Conservation (phyloP, 2,797 vertebrate species). For the Eidolon dupreanum region DNA sequence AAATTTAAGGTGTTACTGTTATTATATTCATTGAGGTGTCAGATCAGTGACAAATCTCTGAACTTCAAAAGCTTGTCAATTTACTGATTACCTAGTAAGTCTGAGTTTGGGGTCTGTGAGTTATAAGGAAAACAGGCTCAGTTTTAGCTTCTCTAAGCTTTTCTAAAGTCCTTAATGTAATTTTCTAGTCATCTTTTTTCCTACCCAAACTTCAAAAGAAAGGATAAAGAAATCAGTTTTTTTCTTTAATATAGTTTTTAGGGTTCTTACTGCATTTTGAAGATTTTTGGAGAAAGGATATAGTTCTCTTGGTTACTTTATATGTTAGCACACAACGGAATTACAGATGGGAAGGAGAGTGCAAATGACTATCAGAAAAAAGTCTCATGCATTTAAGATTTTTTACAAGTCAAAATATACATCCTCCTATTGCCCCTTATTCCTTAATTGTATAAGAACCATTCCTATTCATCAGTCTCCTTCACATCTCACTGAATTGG, state of each 20-base stretch:
- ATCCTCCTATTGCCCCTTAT: constrained; percentile 57
- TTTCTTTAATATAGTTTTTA: not conserved
- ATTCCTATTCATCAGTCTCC: constrained; percentile 23
- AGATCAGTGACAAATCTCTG: constrained; percentile 19
- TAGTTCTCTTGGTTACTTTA: constrained; percentile 65
- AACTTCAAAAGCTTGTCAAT: constrained; percentile 31
- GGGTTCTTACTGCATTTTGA: constrained; percentile 43
- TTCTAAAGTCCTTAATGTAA: constrained; percentile 6
- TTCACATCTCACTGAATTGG: not conserved
- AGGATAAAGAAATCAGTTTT: not conserved
- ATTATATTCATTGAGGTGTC: not conserved
- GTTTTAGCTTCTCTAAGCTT: constrained; percentile 11
- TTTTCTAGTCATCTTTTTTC: constrained; percentile 40
- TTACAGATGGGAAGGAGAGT: constrained; percentile 74
- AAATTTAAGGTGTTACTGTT: constrained; percentile 34
- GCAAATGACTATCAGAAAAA: constrained; percentile 74
- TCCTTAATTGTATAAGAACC: constrained; percentile 51
- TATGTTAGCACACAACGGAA: constrained; percentile 52
- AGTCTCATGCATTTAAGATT: constrained; percentile 73
- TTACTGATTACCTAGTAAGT: constrained; percentile 38
- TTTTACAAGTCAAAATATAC: constrained; percentile 78
- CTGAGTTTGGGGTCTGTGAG: constrained; percentile 12
- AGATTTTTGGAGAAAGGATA: constrained; percentile 60
- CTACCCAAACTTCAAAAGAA: constrained; percentile 48
- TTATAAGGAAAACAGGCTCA: constrained; percentile 34